Evolutionary conservation across 2,113 vertebrate genomes (phyloP).

Genomic region (Eublepharis macularius): DNA sequence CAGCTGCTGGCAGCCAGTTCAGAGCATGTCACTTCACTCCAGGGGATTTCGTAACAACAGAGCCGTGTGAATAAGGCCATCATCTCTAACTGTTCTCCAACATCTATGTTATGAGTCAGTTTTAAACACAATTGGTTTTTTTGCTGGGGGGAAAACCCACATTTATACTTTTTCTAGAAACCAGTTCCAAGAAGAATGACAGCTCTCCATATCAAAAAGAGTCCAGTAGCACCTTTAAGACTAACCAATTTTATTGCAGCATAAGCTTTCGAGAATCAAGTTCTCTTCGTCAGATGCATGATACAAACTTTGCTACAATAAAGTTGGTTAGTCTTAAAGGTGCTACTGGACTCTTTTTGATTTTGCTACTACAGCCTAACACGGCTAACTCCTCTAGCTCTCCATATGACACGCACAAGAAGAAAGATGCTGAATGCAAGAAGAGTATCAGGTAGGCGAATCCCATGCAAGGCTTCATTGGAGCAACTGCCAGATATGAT

Average conservation of each 20-base stretch:
- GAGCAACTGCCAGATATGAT: neutral
- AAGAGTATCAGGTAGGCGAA: neutral
- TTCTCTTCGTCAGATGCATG: no score
- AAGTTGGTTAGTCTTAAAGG: no score
- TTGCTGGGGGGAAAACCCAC: neutral
- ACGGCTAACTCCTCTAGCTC: no score
- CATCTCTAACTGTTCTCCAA: no score
- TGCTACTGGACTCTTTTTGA: no score
- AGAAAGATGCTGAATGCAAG: neutral
- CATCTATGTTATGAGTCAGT: neutral
- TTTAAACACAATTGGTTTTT: neutral
- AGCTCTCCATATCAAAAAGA: neutral
- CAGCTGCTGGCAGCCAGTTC: no score
- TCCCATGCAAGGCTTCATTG: neutral
- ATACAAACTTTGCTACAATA: no score
- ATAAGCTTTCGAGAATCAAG: no score
- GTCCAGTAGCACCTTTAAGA: no score
- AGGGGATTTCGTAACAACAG: neutral
- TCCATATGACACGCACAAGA: neutral
- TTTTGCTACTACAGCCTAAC: no score
- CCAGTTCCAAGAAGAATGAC: neutral
- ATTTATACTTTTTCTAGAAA: neutral
- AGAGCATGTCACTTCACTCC: no score
- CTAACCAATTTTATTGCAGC: no score
- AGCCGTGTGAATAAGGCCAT: neutral